These are phyloP conservation scores for Typhlomys cinereus DNA, from an alignment of 2,113 vertebrate genomes.

Conservation along the genomic window DNA sequence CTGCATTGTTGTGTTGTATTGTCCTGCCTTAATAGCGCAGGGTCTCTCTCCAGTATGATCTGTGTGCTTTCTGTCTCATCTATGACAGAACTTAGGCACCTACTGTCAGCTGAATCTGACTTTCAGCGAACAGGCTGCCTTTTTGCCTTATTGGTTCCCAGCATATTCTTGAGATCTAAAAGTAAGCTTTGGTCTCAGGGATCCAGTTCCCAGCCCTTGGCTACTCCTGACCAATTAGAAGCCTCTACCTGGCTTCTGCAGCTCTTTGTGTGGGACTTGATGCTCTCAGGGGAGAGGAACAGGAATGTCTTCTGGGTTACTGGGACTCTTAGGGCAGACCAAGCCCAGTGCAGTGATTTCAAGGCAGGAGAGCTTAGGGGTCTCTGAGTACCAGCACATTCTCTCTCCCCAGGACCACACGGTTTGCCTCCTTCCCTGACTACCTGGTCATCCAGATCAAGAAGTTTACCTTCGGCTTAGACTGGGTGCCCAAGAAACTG, in stretches of 20 bases:
- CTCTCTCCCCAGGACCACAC: constrained; percentile 91
- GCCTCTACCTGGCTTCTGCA: background rate
- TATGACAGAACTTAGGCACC: background rate
- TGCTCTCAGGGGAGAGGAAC: background rate
- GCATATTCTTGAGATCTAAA: background rate
- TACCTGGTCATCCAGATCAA: constrained; percentile 99
- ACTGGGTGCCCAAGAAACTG: constrained; percentile 99
- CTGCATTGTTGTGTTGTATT: background rate
- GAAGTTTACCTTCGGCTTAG: constrained; percentile 99
- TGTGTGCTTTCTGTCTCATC: background rate
- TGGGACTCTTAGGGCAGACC: background rate
- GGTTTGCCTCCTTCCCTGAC: constrained; percentile 98
- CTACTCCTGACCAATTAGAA: background rate
- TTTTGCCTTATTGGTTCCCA: background rate
- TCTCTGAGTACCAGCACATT: constrained; percentile 53
- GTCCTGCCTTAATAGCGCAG: background rate
- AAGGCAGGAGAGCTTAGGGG: background rate
- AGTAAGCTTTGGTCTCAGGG: background rate
- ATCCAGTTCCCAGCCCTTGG: background rate
- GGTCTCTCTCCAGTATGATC: background rate
- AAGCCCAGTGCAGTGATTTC: background rate
- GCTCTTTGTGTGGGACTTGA: background rate
- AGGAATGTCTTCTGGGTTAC: background rate
- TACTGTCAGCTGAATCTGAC: background rate
- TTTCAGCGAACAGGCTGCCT: background rate